These are phyloP conservation scores for Athripsodes cinereus DNA, from an alignment of 2,888 invertebrate species.

Conservation along the genomic window DNA sequence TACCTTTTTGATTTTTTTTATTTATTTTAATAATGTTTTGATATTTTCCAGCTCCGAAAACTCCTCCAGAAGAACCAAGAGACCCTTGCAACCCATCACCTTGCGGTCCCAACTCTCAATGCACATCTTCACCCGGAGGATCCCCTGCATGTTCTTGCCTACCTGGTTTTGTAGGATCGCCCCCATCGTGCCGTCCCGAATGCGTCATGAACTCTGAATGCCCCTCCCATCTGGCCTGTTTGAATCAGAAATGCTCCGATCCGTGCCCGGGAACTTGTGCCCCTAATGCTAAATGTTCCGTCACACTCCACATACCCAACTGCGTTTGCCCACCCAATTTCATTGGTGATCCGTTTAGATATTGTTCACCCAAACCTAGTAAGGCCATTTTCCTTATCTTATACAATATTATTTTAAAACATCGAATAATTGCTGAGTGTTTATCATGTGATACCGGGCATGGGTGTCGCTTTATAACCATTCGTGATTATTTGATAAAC, in stretches of 20 bases:
- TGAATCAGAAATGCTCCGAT: constrained; percentile 60
- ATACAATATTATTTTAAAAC: constrained; percentile 20
- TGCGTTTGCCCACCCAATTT: constrained; percentile 65
- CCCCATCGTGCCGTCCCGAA: constrained; percentile 72
- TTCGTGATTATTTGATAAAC: background rate
- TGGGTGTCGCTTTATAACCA: constrained; percentile 35
- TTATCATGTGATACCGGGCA: constrained; percentile 25
- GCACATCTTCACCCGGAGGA: constrained; percentile 57
- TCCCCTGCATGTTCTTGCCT: constrained; percentile 65
- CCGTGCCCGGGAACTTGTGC: constrained; percentile 76
- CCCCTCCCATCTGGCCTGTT: constrained; percentile 57
- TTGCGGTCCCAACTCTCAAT: constrained; percentile 67
- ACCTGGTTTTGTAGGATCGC: constrained; percentile 61
- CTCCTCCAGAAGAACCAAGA: constrained; percentile 16
- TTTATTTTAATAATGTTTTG: background rate
- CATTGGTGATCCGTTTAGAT: constrained; percentile 69
- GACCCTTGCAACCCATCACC: constrained; percentile 58
- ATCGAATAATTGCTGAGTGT: background rate
- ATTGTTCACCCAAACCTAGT: constrained; percentile 43
- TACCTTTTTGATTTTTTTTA: background rate
- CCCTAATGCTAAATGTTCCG: constrained; percentile 63
- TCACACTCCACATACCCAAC: constrained; percentile 68
- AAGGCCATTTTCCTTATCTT: constrained; percentile 21
- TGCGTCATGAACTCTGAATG: constrained; percentile 67
- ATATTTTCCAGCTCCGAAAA: constrained; percentile 19